Evolutionary conservation across 2,888 invertebrate genomes (phyloP).

Genomic region (Drosophila peninsularis): DNA sequence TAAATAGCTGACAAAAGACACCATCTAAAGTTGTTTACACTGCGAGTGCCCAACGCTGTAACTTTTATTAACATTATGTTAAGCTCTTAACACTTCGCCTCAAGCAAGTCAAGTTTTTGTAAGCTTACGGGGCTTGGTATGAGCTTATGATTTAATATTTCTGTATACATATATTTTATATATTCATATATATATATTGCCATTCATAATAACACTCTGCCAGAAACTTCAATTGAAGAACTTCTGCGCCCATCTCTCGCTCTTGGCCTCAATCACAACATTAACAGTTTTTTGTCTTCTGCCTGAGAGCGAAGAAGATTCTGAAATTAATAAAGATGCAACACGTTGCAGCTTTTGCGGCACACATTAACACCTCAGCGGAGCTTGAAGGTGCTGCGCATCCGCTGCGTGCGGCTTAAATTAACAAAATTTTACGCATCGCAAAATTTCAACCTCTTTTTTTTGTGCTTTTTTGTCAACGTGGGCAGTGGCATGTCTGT

Average conservation of each 20-base stretch:
- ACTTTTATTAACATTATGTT: too few species aligned
- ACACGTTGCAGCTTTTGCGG: slow-evolving; percentile 45
- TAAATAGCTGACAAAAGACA: too few species aligned
- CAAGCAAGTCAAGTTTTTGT: background rate
- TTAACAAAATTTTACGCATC: slow-evolving; percentile 78
- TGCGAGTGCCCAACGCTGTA: too few species aligned
- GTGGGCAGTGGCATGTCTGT: slow-evolving; percentile 62
- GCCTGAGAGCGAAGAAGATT: slow-evolving; percentile 3
- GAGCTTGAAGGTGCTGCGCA: slow-evolving; percentile 15
- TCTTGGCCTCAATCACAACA: slow-evolving; percentile 5
- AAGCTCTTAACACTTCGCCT: background rate
- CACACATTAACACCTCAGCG: slow-evolving; percentile 66
- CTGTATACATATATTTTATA: background rate
- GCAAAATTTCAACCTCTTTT: slow-evolving; percentile 58
- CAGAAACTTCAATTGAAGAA: slow-evolving; percentile 11
- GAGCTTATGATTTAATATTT: background rate
- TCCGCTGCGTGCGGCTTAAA: slow-evolving; percentile 55
- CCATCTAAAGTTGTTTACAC: too few species aligned
- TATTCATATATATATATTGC: background rate
- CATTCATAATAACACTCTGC: background rate
- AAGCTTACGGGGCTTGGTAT: background rate
- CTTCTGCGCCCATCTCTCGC: background rate
- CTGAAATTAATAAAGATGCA: slow-evolving; percentile 54
- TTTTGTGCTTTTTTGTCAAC: slow-evolving; percentile 66
- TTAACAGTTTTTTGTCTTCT: slow-evolving; percentile 14